Evolutionary conservation across 2,888 invertebrate species (phyloP).

Genomic region (Coleophora deauratella): DNA sequence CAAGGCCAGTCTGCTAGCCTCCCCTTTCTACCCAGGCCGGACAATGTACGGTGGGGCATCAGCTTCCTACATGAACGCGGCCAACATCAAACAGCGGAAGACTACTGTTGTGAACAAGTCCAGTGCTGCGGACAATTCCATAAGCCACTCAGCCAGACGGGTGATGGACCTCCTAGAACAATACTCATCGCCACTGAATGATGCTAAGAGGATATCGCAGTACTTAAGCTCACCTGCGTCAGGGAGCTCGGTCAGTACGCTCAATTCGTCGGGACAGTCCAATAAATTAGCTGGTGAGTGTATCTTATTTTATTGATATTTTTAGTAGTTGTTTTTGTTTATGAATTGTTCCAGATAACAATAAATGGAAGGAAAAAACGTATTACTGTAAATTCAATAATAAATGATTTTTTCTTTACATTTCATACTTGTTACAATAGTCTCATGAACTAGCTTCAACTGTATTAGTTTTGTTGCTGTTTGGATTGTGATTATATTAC

Average conservation of each 20-base stretch:
- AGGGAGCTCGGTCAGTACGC: slow-evolving; percentile 8
- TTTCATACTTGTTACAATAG: too few species aligned
- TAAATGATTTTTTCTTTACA: too few species aligned
- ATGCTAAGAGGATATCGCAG: slow-evolving; percentile 83
- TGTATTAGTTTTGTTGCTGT: too few species aligned
- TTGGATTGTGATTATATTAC: too few species aligned
- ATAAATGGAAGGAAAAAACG: too few species aligned
- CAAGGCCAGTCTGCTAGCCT: slow-evolving; percentile 48
- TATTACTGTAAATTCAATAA: too few species aligned
- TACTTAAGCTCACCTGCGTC: slow-evolving; percentile 18
- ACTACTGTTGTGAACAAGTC: slow-evolving; percentile 32
- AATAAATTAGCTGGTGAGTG: slow-evolving; percentile 23
- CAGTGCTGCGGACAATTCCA: slow-evolving; percentile 29
- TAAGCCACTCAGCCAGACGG: slow-evolving; percentile 84
- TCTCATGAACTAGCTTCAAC: too few species aligned
- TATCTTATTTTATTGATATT: neutral
- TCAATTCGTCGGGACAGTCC: slow-evolving; percentile 9
- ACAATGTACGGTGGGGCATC: slow-evolving; percentile 84
- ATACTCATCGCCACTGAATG: slow-evolving; percentile 85
- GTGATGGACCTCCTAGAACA: slow-evolving; percentile 87
- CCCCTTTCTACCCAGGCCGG: slow-evolving; percentile 84
- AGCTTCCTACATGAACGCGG: slow-evolving; percentile 69
- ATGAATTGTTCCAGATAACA: too few species aligned
- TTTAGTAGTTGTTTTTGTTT: too few species aligned
- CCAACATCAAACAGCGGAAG: slow-evolving; percentile 39